Percentiles rank a stretch among this genome's conserved stretches.
Conservation (phyloP, 2,113 vertebrate genomes). For the Delphinus delphis region DNA sequence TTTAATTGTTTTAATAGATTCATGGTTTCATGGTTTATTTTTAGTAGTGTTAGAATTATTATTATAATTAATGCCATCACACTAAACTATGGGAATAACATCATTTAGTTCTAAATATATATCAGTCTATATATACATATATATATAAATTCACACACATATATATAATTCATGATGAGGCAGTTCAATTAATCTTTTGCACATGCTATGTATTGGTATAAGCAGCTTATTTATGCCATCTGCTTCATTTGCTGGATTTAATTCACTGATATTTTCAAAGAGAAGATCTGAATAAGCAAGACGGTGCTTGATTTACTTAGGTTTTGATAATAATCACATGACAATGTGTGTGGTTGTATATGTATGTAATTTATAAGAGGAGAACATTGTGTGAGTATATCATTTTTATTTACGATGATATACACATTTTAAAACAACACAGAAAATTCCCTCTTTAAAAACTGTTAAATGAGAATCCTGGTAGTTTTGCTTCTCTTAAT, state of each 20-base stretch:
- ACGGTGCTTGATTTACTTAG: neutral
- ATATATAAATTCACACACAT: neutral
- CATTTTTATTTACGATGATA: neutral
- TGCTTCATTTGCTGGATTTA: neutral
- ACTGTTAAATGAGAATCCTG: neutral
- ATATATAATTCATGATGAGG: slow-evolving; percentile 22
- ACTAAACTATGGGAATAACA: neutral
- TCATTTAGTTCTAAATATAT: slow-evolving; percentile 23
- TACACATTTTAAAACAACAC: neutral
- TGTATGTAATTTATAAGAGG: neutral
- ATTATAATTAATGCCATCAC: slow-evolving; percentile 30
- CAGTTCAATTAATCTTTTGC: slow-evolving; percentile 50
- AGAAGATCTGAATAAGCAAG: neutral
- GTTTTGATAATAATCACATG: slow-evolving; percentile 10
- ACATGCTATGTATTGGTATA: neutral
- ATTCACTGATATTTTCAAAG: slow-evolving; percentile 29
- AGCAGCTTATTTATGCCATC: slow-evolving; percentile 40
- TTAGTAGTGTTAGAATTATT: slow-evolving; percentile 21
- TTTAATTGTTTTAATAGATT: neutral
- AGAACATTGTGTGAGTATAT: neutral
- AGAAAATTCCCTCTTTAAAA: neutral
- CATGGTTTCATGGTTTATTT: neutral
- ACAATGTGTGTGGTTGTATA: neutral
- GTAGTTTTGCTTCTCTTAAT: neutral
- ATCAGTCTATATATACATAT: neutral